Conservation (phyloP, 2,113 vertebrate species). For the Antennarius striatus region DNA sequence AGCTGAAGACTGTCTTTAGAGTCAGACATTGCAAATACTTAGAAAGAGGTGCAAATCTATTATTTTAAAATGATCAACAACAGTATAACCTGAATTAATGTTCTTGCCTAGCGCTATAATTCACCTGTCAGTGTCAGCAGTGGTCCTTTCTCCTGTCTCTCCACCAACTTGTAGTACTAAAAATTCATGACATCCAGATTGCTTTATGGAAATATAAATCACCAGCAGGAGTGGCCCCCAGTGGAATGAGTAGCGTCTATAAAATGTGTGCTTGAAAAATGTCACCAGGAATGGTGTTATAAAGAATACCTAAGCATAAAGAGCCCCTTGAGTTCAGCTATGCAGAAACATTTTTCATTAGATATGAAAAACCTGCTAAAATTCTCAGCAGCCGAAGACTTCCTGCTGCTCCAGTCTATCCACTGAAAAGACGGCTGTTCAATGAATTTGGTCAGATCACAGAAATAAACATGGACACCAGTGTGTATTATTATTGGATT, state of each 20-base stretch:
- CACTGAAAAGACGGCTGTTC: too few relatives aligned
- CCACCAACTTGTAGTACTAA: constrained; percentile 43
- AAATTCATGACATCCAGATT: constrained; percentile 59
- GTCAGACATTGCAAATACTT: too few relatives aligned
- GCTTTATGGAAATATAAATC: constrained; percentile 68
- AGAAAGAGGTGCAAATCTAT: not conserved
- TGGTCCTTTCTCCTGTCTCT: constrained; percentile 38
- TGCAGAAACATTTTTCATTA: constrained; percentile 24
- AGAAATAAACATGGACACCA: too few relatives aligned
- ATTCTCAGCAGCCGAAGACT: constrained; percentile 11
- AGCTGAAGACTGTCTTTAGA: too few relatives aligned
- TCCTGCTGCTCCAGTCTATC: not conserved
- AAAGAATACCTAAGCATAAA: constrained; percentile 40
- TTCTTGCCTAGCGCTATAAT: not conserved
- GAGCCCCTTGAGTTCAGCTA: constrained; percentile 20
- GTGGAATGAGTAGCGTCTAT: constrained; percentile 44
- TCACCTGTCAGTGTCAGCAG: constrained; percentile 24
- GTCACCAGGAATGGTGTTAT: constrained; percentile 40
- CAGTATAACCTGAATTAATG: constrained; percentile 24
- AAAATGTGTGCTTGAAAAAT: constrained; percentile 58
- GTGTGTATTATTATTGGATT: too few relatives aligned
- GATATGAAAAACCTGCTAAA: constrained; percentile 31
- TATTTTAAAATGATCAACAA: constrained; percentile 16
- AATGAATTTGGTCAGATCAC: too few relatives aligned
- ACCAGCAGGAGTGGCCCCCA: constrained; percentile 31